Base-by-base conservation (phyloP, 2,888 invertebrate genomes). In the Drosophila villosipedis region DNA sequence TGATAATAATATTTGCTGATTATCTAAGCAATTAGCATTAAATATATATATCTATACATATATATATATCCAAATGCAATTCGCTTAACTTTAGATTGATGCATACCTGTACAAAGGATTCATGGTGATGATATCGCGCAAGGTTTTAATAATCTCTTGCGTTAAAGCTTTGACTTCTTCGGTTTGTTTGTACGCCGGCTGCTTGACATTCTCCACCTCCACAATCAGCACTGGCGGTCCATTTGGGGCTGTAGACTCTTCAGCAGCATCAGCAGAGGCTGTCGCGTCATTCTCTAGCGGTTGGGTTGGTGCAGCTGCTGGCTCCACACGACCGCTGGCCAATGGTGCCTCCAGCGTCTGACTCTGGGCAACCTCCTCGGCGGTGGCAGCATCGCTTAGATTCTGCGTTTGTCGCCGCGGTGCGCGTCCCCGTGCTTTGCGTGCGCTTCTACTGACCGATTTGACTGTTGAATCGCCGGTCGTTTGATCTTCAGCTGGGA, bases 151-250 rank as follows among this genome's bases (percentile, higher is more conserved):
- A 68, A 99, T 96, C 94, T 99, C 99, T 93, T 99, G 98, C 0
- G 98, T 99, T 66, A 99, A 92, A 0, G 99, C 99, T 94, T 99
- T 99, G 19, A 99, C 97, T 94, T 99, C 99, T 91, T 98, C 98
- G 0, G 97, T 98, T 92, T 97, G 97, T 79, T 96, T 95, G 92
- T 97, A 99, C 82, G 97, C 96, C 76, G 98, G 96, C 87, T 98
- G 97, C 66, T 95, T 95, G 62, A 99, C 93, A 94, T 99, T 99
- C 92, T 98, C 98, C 30, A 98, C 98, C 94, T 99, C 98, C 0
- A 96, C 98, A 97, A 99, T 98, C 73, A 99, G 93, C 25, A 98
- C 94, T 19, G 95, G 95, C 78, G 63, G 66, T 12, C 60, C 37
- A 1, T 60, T 25, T 33, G 67, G 4, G 0, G 35, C 5, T 22